Base-by-base conservation (phyloP, 2,113 vertebrate genomes). In the Cryptotis parvus region DNA sequence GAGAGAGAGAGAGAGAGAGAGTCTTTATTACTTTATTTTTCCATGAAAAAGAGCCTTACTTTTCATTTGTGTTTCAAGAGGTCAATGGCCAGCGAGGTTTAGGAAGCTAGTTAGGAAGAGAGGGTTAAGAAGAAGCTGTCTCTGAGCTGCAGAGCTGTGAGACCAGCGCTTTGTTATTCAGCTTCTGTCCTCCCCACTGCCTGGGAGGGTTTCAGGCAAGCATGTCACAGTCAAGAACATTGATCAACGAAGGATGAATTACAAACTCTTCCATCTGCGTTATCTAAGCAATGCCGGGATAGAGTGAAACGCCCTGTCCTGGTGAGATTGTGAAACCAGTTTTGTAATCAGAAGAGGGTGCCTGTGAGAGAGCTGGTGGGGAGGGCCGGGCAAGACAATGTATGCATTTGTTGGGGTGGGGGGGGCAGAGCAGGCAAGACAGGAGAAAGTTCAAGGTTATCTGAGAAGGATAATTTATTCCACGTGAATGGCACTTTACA, bases 181-280 rank as follows among this genome's bases (percentile, higher is more conserved):
- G 74, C 49, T 49, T 63, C 78, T 82, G 84, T 70, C 7, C 6
- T 81, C 88, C 1, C 6, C 33, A 82, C 18, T 29, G 82, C 65
- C 18, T 15, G 43, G 70, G 18, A 29, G 9, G n/a, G 29, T 27
- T 69, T 92, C 85, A 75, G 66, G 49, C 41, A 70, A 90, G 69
- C 3, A 0, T 66, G 31, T 70, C 66, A 84, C 37, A n/a, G 33
- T 84, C 58, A 24, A 66, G 88, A 91, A 65, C 84, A 63, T 10
- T 41, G 90, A 69, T 88, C 86, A 76, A 33, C 45, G 75, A 86
- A 90, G 75, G 93, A 70, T 96, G 79, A 76, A 88, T 95, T 93
- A 83, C 90, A 76, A 27, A 79, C 39, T 76, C 92, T 83, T 63
- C 61, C 75, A 82, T 83, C 85, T 31, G n/a, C 85, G 79, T 91